Evolutionary conservation across 2,797 vertebrate species (phyloP).

Genomic region (Falco peregrinus): DNA sequence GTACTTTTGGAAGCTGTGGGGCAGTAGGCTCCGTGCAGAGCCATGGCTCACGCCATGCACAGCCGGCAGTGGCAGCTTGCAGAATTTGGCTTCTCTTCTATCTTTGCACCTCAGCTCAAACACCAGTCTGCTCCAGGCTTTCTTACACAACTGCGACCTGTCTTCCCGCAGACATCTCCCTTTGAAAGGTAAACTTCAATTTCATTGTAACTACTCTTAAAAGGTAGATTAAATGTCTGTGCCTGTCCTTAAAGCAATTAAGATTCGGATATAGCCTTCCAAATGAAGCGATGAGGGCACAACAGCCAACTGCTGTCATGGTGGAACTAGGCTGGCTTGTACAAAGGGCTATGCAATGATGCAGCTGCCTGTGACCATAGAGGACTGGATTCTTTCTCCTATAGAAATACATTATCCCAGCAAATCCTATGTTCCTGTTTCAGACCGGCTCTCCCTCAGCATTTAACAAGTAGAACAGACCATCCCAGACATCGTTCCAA

Average conservation of each 20-base stretch:
- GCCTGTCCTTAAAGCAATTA: not conserved
- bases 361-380: not conserved
- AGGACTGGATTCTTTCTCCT: not conserved
- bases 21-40: not conserved
- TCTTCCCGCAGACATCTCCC: not conserved
- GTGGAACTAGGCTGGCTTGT: not conserved
- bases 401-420: not conserved
- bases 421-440: not conserved
- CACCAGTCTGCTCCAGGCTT: not conserved
- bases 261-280: not conserved
- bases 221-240: not conserved
- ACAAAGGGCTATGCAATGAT: not conserved
- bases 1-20: not conserved
- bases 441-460: not conserved
- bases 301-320: not conserved
- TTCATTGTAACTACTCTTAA: not conserved
- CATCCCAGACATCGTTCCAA: conserved; percentile 7
- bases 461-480: conserved; percentile 32
- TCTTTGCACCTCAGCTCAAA: not conserved
- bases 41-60: not conserved
- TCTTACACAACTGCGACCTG: not conserved
- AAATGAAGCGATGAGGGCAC: conserved; percentile 13
- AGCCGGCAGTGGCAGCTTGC: not conserved
- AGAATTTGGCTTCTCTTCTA: not conserved
- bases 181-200: not conserved